phyloP scores from a whole-genome alignment of 1,140 invertebrate genomes.

The Heliconius congener region DNA sequence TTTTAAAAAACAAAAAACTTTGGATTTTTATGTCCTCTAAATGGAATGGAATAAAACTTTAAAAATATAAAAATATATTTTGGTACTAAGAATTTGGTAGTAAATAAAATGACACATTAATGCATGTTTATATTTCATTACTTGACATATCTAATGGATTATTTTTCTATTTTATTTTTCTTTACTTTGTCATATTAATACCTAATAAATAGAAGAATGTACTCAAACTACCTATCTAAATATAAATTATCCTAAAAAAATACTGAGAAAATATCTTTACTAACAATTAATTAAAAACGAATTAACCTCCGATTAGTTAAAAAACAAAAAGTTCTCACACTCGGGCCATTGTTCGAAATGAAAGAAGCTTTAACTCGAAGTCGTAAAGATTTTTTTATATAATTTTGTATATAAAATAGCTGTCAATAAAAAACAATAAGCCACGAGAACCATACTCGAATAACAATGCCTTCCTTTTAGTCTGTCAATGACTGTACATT shows the following conservation, averaged over 20 bases:
- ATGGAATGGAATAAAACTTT: too few relatives aligned
- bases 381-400: background rate
- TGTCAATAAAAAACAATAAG: slow-evolving; percentile 17
- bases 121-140: too few relatives aligned
- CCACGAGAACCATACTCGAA: slow-evolving; percentile 18
- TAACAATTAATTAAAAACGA: background rate
- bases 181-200: background rate
- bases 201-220: too few relatives aligned
- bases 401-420: background rate
- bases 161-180: background rate
- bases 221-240: background rate
- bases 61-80: too few relatives aligned
- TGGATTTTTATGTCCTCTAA: too few relatives aligned
- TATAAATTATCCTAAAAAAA: background rate
- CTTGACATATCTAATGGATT: too few relatives aligned
- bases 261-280: background rate
- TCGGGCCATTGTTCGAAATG: background rate
- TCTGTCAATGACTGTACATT: slow-evolving; percentile 60
- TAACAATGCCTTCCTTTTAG: slow-evolving; percentile 27
- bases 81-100: too few relatives aligned
- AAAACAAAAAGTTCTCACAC: background rate
- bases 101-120: too few relatives aligned
- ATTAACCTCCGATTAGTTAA: background rate
- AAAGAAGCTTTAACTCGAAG: background rate
- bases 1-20: too few relatives aligned